Base-by-base conservation (phyloP, 1,140 invertebrate species). In the Apis laboriosa region DNA sequence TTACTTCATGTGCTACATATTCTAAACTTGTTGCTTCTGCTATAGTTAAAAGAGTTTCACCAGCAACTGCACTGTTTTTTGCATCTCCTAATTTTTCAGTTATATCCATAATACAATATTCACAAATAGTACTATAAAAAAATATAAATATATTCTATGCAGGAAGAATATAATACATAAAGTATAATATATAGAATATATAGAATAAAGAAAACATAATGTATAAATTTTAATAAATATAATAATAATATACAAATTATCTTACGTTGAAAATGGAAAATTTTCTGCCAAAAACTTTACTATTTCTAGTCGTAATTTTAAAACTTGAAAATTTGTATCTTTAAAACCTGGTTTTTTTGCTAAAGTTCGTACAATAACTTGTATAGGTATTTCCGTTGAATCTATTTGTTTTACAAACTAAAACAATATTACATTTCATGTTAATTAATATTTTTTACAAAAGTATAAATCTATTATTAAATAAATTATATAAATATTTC, bases 241-340 rank as follows among this genome's bases (percentile, higher is more conserved):
- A n/a, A n/a, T n/a, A n/a, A 55, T 49, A 53, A 76, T 70, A 66
- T 70, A 13, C 13, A 28, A 58, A 11, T 43, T 51, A 56, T 93
- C 94, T 94, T 94, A 96, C 94, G 94, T 95, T 3, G 97, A 96
- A 86, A 97, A 95, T 2, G 96, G 94, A 87, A 96, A 96, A 89
- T 96, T 97, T 91, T 97, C 96, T 0, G 97, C 97, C 24, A 98
- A 94, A 80, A 95, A 95, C 88, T 97, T 97, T 12, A 98, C 95
- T 17, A 97, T 95, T 85, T 98, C 98, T 15, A 99, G 91, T 86
- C 97, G 96, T 4, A 96, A 93, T 92, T 98, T 98, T n/a, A 98
- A 93, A 17, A 98, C 97, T 95, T 99, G 98, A 83, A 98, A 98
- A 93, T 99, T 99, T 74, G 97, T 98, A 88, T 99, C 98, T 90